Conservation (phyloP, 2,888 invertebrate genomes). For the Leucophenga maculata region DNA sequence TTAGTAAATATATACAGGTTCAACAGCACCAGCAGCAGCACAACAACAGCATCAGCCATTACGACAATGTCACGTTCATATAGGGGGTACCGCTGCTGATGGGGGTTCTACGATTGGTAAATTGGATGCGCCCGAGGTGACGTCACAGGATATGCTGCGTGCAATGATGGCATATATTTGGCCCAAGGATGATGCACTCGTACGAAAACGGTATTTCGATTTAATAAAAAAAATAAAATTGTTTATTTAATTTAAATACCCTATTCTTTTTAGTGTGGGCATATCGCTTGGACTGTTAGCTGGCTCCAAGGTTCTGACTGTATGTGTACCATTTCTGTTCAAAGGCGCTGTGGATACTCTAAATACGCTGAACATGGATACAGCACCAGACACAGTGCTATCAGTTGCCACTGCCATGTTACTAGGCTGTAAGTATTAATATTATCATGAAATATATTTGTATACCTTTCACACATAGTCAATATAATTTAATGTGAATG, state of each 20-base stretch:
- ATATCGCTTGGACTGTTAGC: conserved; percentile 85
- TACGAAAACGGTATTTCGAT: conserved; percentile 62
- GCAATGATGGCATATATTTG: conserved; percentile 95
- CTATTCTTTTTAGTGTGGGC: conserved; percentile 79
- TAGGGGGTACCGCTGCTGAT: conserved; percentile 79
- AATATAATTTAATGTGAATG: conserved; percentile 3
- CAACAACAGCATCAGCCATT: conserved; percentile 60
- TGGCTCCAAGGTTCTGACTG: conserved; percentile 90
- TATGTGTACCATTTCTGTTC: conserved; percentile 95
- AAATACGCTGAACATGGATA: conserved; percentile 79
- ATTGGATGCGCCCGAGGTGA: conserved; percentile 77
- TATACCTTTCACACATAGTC: too few species aligned
- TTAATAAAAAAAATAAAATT: not conserved
- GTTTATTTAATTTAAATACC: not conserved
- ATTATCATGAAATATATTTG: conserved; percentile 5
- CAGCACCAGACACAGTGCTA: conserved; percentile 85
- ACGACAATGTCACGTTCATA: conserved; percentile 90
- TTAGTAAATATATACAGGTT: conserved; percentile 72
- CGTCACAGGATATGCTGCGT: conserved; percentile 84
- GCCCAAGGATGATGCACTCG: conserved; percentile 83
- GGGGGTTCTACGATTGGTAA: conserved; percentile 76
- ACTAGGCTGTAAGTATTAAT: conserved; percentile 82
- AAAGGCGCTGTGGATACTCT: conserved; percentile 88
- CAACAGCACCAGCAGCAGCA: conserved; percentile 49
- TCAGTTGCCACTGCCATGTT: conserved; percentile 86